These are phyloP conservation scores for Agrotis segetum DNA, from an alignment of 2,888 invertebrate species.

Conservation along the genomic window DNA sequence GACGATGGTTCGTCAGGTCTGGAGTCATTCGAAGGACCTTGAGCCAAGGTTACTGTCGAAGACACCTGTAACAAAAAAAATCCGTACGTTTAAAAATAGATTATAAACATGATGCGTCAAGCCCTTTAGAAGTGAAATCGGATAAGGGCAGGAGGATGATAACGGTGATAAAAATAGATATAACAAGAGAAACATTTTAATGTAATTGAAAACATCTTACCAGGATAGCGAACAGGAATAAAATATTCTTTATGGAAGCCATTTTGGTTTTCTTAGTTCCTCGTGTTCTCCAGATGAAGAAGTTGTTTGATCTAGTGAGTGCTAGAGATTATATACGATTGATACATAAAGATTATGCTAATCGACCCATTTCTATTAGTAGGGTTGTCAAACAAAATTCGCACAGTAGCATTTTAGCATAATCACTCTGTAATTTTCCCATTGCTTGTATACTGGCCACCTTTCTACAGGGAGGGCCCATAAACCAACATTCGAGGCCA, in stretches of 20 bases:
- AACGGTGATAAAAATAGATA: neutral
- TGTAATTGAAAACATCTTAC: constrained; percentile 55
- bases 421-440: neutral
- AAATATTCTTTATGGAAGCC: constrained; percentile 37
- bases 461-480: neutral
- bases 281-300: constrained; percentile 49
- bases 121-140: too few relatives aligned
- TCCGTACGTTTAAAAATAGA: neutral
- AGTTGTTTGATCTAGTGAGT: constrained; percentile 47
- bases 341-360: constrained; percentile 59
- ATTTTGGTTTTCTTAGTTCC: constrained; percentile 45
- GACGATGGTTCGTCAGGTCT: constrained; percentile 5
- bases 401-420: neutral
- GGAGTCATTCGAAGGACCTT: constrained; percentile 34
- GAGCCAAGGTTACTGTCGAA: constrained; percentile 45
- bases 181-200: neutral
- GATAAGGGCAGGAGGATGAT: too few relatives aligned
- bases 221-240: constrained; percentile 64
- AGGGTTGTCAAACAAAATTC: constrained; percentile 46
- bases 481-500: too few relatives aligned
- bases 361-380: constrained; percentile 30
- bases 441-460: neutral
- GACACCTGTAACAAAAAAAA: constrained; percentile 32
- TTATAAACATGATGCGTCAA: too few relatives aligned
- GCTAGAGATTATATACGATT: constrained; percentile 53